Percentiles rank a stretch among this genome's conserved stretches.
These are phyloP conservation scores for Drosophila melanosoma DNA, from an alignment of 2,888 invertebrate genomes.

Conservation along the genomic window DNA sequence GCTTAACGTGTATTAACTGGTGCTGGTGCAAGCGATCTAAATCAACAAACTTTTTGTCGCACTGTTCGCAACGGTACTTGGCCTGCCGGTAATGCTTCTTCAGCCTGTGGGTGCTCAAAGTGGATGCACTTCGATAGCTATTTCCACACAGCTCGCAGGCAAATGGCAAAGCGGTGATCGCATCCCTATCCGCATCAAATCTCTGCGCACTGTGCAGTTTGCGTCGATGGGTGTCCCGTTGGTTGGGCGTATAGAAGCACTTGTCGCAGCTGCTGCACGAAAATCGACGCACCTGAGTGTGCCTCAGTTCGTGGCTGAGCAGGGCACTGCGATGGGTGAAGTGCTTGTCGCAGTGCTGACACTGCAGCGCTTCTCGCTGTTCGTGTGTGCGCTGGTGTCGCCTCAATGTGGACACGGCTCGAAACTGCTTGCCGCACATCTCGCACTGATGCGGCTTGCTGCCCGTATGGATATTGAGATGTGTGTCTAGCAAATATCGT, in stretches of 20 bases:
- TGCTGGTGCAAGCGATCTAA: slow-evolving; percentile 49
- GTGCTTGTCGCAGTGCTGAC: slow-evolving; percentile 60
- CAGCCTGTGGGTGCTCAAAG: slow-evolving; percentile 67
- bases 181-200: background rate
- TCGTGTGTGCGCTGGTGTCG: slow-evolving; percentile 68
- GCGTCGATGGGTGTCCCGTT: slow-evolving; percentile 69
- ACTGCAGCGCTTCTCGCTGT: slow-evolving; percentile 43
- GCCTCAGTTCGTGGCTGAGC: slow-evolving; percentile 66
- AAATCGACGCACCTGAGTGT: slow-evolving; percentile 60
- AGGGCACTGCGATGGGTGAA: slow-evolving; percentile 67
- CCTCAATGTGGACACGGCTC: slow-evolving; percentile 65
- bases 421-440: slow-evolving; percentile 66
- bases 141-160: slow-evolving; percentile 65
- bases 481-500: slow-evolving; percentile 65
- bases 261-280: slow-evolving; percentile 63
- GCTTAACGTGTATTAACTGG: slow-evolving; percentile 53
- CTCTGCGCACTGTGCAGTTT: slow-evolving; percentile 54
- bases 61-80: slow-evolving; percentile 58
- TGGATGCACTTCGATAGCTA: slow-evolving; percentile 66
- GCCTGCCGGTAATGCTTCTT: slow-evolving; percentile 66
- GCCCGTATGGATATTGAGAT: slow-evolving; percentile 69
- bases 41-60: slow-evolving; percentile 63
- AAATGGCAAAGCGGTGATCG: slow-evolving; percentile 44
- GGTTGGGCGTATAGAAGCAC: slow-evolving; percentile 66
- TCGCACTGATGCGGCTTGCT: slow-evolving; percentile 71